Evolutionary conservation across 2,113 vertebrate species (phyloP), one percentile per base, ranked within the genome.

Genomic region (Phyllostomus discolor): DNA sequence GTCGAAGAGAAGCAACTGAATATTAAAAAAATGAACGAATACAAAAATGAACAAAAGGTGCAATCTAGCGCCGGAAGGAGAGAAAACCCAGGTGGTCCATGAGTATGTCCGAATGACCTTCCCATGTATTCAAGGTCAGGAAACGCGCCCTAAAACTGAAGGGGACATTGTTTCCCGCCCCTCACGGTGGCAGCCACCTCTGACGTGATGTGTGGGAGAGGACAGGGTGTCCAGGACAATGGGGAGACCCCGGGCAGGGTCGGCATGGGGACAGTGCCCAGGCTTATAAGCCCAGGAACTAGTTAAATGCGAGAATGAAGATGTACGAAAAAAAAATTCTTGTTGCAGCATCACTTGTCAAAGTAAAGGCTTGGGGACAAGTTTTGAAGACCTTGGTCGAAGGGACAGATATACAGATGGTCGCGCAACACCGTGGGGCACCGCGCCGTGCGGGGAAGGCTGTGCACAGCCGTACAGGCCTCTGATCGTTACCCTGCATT

Each of bases 381-480:
- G 11, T 43, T 33, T 16, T 86, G 26, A 67, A 22, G 9, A 5
- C 7, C 0, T 19, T 6, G 6, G 70, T 26, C 4, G 20, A 28
- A 48, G 31, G 43, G 33, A 6, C 3, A 11, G 46, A 52, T 6
- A 15, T 2, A 0, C 22, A 11, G 26, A 24, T 17, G 2, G 10
- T 31, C 10, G 33, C 17, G 2, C 20, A 2, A 33, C 3, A 1
- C 38, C 0, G 12, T 7, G 52, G 11, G 15, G 3, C 15, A 7
- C 19, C 15, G 0, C 5, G 0, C 43, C 11, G 24, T 4, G 28
- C 8, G 10, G 31, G 46, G 62, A 7, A 26, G 14, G 12, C 59
- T 28, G 62, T 35, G 0, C 9, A 5, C 1, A 0, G 59, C 59
- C 28, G 26, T 4, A 11, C 4, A 20, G 10, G 66, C 62, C 78